Percentiles rank a stretch among this genome's conserved stretches.
Evolutionary conservation across 2,888 invertebrate species (phyloP).

Genomic region (Dynastes maya): DNA sequence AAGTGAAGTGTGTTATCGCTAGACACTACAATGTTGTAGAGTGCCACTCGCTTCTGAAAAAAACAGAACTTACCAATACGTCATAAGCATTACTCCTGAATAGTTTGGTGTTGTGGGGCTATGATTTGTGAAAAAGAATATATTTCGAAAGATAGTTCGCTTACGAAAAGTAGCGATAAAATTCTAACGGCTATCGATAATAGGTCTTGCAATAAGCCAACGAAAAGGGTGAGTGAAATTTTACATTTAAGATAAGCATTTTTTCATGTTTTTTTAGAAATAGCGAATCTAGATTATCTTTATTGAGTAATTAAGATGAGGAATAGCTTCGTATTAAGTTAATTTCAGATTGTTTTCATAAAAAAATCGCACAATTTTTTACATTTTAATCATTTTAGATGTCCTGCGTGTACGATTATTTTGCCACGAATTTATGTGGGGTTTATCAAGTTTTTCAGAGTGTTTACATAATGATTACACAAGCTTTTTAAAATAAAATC

Average conservation of each 20-base stretch:
- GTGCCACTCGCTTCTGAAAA: slow-evolving; percentile 27
- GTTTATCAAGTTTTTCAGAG: neutral
- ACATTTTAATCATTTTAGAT: neutral
- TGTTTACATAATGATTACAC: slow-evolving; percentile 15
- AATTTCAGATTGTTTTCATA: no score
- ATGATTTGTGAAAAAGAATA: slow-evolving; percentile 54
- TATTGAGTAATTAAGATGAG: no score
- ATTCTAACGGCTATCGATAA: slow-evolving; percentile 72
- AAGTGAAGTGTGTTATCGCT: slow-evolving; percentile 13
- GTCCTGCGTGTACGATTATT: neutral
- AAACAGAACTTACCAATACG: slow-evolving; percentile 47
- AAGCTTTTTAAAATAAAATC: slow-evolving; percentile 1
- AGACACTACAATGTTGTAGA: slow-evolving; percentile 30
- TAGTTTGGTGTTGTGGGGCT: slow-evolving; percentile 43
- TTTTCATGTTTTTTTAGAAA: slow-evolving; percentile 6
- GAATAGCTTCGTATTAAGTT: no score
- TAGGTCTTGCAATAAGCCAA: slow-evolving; percentile 80
- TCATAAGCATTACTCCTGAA: slow-evolving; percentile 44
- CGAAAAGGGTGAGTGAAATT: slow-evolving; percentile 74
- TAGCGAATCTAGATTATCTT: neutral
- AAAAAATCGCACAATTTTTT: slow-evolving; percentile 14
- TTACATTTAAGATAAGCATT: slow-evolving; percentile 37
- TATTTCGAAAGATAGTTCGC: slow-evolving; percentile 56
- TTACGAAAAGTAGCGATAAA: slow-evolving; percentile 60
- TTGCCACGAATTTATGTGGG: neutral